Evolutionary conservation across 1,140 invertebrate genomes (phyloP).

Genomic region (Trachymyrmex cornetzi): DNA sequence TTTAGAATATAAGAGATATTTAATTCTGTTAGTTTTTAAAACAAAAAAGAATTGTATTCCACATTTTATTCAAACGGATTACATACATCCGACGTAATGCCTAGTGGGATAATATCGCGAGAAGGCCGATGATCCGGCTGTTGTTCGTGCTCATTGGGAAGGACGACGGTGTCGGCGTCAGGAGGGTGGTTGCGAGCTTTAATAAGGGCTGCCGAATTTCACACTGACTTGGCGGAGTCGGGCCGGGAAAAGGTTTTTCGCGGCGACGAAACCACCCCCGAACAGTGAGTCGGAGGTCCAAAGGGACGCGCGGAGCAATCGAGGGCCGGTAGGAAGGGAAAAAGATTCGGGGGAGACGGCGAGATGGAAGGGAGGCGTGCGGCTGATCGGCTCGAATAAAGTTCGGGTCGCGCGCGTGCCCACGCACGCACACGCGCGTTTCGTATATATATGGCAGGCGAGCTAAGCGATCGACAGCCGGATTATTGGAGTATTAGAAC

Average conservation of each 20-base stretch:
- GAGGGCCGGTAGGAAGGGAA: conserved; percentile 71
- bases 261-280: conserved; percentile 41
- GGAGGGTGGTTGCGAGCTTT: conserved; percentile 82
- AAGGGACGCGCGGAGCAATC: conserved; percentile 58
- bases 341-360: conserved; percentile 65
- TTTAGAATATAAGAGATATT: background rate
- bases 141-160: conserved; percentile 47
- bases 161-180: conserved; percentile 35
- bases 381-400: conserved; percentile 80
- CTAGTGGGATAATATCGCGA: conserved; percentile 38
- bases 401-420: conserved; percentile 68
- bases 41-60: conserved; percentile 11
- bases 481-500: conserved; percentile 86
- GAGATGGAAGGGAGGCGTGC: conserved; percentile 77
- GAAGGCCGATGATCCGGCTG: conserved; percentile 53
- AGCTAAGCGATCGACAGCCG: conserved; percentile 82
- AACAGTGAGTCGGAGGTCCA: conserved; percentile 1
- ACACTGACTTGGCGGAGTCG: conserved; percentile 83
- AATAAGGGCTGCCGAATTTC: conserved; percentile 86
- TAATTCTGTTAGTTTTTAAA: background rate
- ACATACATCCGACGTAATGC: conserved; percentile 19
- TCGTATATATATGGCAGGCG: conserved; percentile 50
- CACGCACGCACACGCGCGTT: conserved; percentile 51
- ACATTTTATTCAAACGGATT: conserved; percentile 1
- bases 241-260: conserved; percentile 60